Evolutionary conservation across 2,888 invertebrate species (phyloP).

Genomic region (Macrophya annulata): DNA sequence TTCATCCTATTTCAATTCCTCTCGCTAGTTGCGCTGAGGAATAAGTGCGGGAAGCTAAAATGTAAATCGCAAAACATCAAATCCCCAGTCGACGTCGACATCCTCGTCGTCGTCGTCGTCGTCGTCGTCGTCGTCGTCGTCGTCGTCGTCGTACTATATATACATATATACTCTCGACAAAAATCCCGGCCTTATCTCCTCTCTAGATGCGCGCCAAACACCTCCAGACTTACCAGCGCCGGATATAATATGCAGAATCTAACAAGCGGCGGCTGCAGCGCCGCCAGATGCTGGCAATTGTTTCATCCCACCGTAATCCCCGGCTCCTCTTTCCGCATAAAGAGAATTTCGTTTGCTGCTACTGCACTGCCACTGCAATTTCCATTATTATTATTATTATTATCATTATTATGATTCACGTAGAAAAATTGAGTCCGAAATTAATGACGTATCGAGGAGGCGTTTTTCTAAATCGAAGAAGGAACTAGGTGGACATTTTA

Average conservation of each 20-base stretch:
- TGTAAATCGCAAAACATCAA: slow-evolving; percentile 39
- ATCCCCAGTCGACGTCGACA: neutral
- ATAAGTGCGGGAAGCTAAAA: neutral
- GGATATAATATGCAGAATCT: slow-evolving; percentile 45
- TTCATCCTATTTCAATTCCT: neutral
- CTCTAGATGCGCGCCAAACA: slow-evolving; percentile 41
- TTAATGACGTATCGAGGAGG: neutral
- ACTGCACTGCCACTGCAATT: neutral
- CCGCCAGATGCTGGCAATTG: slow-evolving; percentile 47
- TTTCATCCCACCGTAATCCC: slow-evolving; percentile 25
- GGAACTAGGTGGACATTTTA: neutral
- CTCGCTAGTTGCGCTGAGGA: neutral
- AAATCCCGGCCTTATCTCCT: slow-evolving; percentile 27
- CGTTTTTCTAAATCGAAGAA: neutral
- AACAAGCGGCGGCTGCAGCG: slow-evolving; percentile 17
- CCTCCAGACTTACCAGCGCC: slow-evolving; percentile 32
- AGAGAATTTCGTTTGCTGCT: neutral
- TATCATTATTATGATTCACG: too few species aligned
- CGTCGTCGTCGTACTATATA: neutral
- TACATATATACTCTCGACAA: neutral
- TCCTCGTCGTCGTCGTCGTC: neutral
- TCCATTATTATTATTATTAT: neutral
- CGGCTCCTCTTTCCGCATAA: neutral
- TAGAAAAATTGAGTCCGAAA: neutral
- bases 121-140: neutral